Base-by-base conservation (phyloP, 1,140 invertebrate species). In the Conus ventricosus region DNA sequence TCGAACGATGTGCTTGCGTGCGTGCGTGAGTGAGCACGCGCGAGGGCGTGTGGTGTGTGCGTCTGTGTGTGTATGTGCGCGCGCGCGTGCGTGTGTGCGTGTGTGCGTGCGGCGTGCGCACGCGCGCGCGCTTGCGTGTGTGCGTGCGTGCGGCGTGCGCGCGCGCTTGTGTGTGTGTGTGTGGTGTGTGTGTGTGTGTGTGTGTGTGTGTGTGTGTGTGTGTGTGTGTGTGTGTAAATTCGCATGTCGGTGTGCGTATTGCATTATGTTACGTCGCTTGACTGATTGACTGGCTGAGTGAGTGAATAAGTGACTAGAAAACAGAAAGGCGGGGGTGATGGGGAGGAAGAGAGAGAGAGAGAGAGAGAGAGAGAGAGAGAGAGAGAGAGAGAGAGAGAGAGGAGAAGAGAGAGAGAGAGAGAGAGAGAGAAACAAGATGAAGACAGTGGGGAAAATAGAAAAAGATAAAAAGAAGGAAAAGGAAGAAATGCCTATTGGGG, bases 301-400 rank as follows among this genome's bases (percentile, higher is more conserved):
- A 63, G 60, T 63, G 60, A 63, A 20, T 63, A 23, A 54, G 53
- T 53, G 53, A 13, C 11, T 27, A 7, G 20, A 39, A 54, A 53
- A 27, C 15, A 63, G 67, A 63, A 67, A 55, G 55, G 67, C 60
- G 60, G 4, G 60, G 17, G 60, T 13, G 60, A 63, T 11, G 17
- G 60, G 17, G 60, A 63, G 60, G 17, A 25, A 7, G 53, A 67
- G 60, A 67, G 67, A 55, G 67, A 55, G n/a, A 86, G 84, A 75
- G 67, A 86, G 84, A 86, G 67, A 86, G 25, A 63, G 84, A 86
- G 84, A 86, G 67, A 86, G 67, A 86, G 55, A 63, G 84, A 86
- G 25, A 63, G 53, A 67, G 55, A 67, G 67, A 63, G 67, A 67
- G 84, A 67, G 67, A 25, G 53, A 86, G 54, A 86, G 67, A 75